Evolutionary conservation across 2,888 invertebrate species (phyloP).

Genomic region (Azorinus chamasolen): DNA sequence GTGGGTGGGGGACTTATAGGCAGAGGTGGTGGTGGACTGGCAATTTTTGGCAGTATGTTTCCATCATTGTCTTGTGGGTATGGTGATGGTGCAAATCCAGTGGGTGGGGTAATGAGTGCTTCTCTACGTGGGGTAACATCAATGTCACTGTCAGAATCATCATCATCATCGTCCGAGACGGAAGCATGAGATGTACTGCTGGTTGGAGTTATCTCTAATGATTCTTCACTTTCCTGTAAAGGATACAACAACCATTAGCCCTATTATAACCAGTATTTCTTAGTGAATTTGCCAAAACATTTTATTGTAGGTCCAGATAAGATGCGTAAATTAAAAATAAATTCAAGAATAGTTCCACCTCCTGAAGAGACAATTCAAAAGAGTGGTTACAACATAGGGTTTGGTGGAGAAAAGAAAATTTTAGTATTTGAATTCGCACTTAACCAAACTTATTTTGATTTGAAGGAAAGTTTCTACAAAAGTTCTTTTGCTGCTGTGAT

Average conservation of each 20-base stretch:
- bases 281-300: too few species aligned
- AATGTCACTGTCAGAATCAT: constrained; percentile 44
- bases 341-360: too few species aligned
- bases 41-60: constrained; percentile 38
- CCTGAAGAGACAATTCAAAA: too few species aligned
- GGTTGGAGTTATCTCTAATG: constrained; percentile 56
- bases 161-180: constrained; percentile 40
- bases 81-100: constrained; percentile 60
- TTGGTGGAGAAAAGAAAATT: too few species aligned
- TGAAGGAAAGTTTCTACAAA: too few species aligned
- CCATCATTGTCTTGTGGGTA: constrained; percentile 50
- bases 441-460: too few species aligned
- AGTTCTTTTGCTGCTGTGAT: too few species aligned
- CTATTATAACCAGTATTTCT: too few species aligned
- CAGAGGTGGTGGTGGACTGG: constrained; percentile 65
- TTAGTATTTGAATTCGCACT: too few species aligned
- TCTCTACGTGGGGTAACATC: constrained; percentile 58
- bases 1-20: constrained; percentile 67
- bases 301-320: too few species aligned
- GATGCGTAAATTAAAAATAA: too few species aligned
- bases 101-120: constrained; percentile 63
- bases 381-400: too few species aligned
- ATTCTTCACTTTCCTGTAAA: constrained; percentile 58
- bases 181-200: constrained; percentile 45
- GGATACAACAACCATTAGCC: background rate